Conservation (phyloP, 2,888 invertebrate genomes). For the Dendrolimus pini region DNA sequence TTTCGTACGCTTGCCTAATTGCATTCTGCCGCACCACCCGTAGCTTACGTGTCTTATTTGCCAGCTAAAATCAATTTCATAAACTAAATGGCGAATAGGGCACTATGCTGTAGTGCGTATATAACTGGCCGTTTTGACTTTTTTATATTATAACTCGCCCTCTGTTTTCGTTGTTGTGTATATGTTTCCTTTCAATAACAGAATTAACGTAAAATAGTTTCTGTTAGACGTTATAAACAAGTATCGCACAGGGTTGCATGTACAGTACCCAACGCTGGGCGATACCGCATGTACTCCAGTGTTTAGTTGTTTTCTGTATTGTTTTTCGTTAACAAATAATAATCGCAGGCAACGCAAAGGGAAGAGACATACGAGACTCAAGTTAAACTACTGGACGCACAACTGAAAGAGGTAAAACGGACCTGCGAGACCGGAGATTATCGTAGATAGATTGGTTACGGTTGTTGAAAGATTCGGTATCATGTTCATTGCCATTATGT, state of each 20-base stretch:
- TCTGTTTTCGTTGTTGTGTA: conserved; percentile 46
- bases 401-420: conserved; percentile 93
- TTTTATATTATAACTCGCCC: conserved; percentile 21
- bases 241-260: conserved; percentile 35
- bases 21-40: conserved; percentile 53
- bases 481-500: conserved; percentile 58
- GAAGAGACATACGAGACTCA: conserved; percentile 95
- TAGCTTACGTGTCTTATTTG: conserved; percentile 33
- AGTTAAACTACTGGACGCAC: conserved; percentile 91
- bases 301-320: conserved; percentile 57
- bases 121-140: conserved; percentile 36
- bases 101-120: conserved; percentile 29
- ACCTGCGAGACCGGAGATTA: conserved; percentile 29
- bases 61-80: no score
- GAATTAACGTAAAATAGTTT: conserved; percentile 29
- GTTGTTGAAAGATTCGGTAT: conserved; percentile 47
- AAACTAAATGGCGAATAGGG: no score
- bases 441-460: conserved; percentile 64
- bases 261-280: conserved; percentile 19
- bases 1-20: conserved; percentile 63
- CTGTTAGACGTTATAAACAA: conserved; percentile 22
- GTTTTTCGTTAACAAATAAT: conserved; percentile 65
- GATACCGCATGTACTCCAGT: conserved; percentile 46
- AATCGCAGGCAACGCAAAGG: conserved; percentile 92
- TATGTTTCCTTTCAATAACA: conserved; percentile 32